These are phyloP conservation scores for Phrynocephalus forsythii DNA, from an alignment of 2,797 vertebrate genomes.

Conservation along the genomic window DNA sequence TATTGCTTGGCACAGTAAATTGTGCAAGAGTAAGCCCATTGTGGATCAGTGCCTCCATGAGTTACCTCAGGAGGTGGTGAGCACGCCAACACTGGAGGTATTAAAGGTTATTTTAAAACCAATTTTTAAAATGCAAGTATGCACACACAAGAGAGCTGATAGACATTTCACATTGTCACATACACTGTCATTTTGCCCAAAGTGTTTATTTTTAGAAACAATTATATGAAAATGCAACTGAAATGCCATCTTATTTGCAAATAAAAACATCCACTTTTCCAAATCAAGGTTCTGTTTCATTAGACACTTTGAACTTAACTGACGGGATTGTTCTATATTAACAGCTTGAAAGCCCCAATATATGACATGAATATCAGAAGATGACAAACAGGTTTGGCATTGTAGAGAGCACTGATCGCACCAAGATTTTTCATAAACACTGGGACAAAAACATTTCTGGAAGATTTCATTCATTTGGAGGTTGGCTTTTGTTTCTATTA, in stretches of 20 bases:
- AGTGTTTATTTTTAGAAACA: not conserved
- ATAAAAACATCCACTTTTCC: conserved; percentile 27
- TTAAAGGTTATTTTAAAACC: not conserved
- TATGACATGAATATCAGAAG: conserved; percentile 25
- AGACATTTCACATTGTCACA: not conserved
- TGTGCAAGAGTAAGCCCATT: no score
- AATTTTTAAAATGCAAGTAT: not conserved
- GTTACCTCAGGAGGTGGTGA: no score
- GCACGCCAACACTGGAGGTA: no score
- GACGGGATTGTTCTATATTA: not conserved
- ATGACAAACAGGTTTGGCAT: conserved; percentile 37
- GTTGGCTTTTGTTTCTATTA: no score
- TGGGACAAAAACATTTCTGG: conserved; percentile 21
- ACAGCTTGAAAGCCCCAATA: not conserved
- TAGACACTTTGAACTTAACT: conserved; percentile 15
- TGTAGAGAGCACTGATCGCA: conserved; percentile 42
- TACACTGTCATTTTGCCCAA: not conserved
- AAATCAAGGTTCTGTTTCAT: not conserved
- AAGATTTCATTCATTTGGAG: no score
- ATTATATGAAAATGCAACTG: not conserved
- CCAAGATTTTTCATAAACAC: conserved; percentile 37
- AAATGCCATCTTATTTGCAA: conserved; percentile 27
- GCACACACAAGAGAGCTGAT: not conserved
- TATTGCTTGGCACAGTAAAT: no score
- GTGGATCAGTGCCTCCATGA: no score